Percentiles rank a stretch among this genome's conserved stretches.
These are phyloP conservation scores for Patiria miniata DNA, from an alignment of 35 echinoderm and acorn worm genomes.

Conservation along the genomic window DNA sequence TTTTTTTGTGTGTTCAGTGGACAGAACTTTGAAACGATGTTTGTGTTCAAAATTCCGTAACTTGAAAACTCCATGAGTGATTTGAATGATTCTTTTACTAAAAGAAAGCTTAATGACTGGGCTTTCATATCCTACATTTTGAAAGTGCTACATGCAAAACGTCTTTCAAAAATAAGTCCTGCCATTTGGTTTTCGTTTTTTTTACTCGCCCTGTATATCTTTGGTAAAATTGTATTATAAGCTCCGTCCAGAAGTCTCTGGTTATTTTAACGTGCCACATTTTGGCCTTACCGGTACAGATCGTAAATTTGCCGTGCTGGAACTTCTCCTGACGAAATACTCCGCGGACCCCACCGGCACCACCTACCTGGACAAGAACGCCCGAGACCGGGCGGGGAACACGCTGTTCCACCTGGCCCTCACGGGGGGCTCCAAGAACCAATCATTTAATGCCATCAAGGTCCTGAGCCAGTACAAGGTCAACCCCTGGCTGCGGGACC, in stretches of 20 bases:
- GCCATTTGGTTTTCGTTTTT: too few species aligned
- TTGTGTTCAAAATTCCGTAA: too few species aligned
- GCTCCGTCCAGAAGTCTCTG: neutral
- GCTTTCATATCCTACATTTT: too few species aligned
- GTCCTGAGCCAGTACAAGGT: conserved; percentile 41
- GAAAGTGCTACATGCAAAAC: too few species aligned
- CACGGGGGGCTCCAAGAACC: conserved; percentile 24
- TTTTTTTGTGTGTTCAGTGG: too few species aligned
- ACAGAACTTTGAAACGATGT: too few species aligned
- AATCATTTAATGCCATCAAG: conserved; percentile 41
- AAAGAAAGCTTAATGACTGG: too few species aligned
- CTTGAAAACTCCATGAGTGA: too few species aligned
- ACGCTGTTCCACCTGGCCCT: conserved; percentile 56
- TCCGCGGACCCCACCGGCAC: neutral
- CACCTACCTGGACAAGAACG: conserved; percentile 33
- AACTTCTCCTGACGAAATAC: conserved; percentile 39
- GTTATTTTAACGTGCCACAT: neutral
- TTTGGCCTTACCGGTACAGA: conserved; percentile 36
- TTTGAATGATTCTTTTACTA: too few species aligned
- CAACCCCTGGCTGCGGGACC: conserved; percentile 47
- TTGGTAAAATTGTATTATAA: neutral
- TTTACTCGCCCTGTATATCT: too few species aligned
- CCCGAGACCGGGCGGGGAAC: conserved; percentile 19
- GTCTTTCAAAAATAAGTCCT: too few species aligned
- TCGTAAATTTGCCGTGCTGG: conserved; percentile 43